Conservation (phyloP, 1,140 invertebrate genomes). For the Diorhabda carinulata region DNA sequence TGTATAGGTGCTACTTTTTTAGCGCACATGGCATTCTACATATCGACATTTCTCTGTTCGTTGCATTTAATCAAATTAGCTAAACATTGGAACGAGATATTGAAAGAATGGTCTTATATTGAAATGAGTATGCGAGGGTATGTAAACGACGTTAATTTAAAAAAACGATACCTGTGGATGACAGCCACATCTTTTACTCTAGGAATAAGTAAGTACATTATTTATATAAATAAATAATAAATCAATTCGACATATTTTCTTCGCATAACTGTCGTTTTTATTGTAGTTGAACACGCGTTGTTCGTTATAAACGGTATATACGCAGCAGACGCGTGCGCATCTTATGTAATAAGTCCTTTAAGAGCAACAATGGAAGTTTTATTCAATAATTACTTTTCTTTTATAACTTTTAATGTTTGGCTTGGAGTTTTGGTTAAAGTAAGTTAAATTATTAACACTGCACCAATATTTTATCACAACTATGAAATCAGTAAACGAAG, state of each 20-base stretch:
- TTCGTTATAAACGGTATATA: constrained; percentile 32
- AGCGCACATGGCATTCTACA: constrained; percentile 35
- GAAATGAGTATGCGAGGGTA: constrained; percentile 36
- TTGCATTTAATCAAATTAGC: constrained; percentile 33
- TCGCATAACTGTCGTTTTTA: neutral
- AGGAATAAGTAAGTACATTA: constrained; percentile 31
- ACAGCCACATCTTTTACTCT: constrained; percentile 30
- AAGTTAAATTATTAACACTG: neutral
- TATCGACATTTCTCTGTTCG: constrained; percentile 28
- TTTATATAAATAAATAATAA: neutral
- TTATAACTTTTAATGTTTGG: constrained; percentile 32
- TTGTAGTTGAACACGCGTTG: constrained; percentile 37
- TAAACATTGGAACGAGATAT: constrained; percentile 26
- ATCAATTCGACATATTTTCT: neutral
- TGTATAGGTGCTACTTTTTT: constrained; percentile 8
- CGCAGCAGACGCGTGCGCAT: constrained; percentile 23
- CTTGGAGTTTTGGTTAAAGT: constrained; percentile 33
- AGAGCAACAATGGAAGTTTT: constrained; percentile 32
- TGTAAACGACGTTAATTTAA: constrained; percentile 22
- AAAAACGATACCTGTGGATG: constrained; percentile 28
- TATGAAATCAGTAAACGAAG: too few species aligned
- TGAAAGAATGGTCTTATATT: constrained; percentile 34
- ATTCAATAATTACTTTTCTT: constrained; percentile 35
- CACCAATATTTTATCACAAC: too few species aligned
- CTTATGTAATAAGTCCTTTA: constrained; percentile 24